These are phyloP conservation scores for Cepaea nemoralis DNA, from an alignment of 1,140 invertebrate species.

Conservation along the genomic window DNA sequence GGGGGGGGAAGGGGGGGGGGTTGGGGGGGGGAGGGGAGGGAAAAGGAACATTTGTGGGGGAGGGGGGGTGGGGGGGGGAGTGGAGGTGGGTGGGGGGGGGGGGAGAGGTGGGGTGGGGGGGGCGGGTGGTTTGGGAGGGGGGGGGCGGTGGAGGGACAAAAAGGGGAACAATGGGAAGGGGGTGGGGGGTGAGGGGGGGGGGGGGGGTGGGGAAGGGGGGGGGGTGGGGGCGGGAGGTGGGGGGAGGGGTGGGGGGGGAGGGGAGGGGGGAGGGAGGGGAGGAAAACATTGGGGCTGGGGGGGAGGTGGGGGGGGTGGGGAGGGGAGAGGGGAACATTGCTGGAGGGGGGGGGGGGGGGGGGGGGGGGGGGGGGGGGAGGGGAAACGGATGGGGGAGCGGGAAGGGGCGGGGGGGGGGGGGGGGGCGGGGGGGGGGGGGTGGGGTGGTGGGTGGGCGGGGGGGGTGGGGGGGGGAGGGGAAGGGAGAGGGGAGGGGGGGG, in stretches of 20 bases:
- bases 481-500: too few species aligned
- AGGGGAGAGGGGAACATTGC: too few species aligned
- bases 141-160: neutral
- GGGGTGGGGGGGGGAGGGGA: too few species aligned
- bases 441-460: too few species aligned
- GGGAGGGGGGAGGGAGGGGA: neutral
- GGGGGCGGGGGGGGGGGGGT: too few species aligned
- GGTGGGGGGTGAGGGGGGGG: neutral
- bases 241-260: neutral
- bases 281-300: neutral
- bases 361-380: too few species aligned
- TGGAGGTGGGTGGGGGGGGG: neutral
- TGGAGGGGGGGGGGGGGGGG: too few species aligned
- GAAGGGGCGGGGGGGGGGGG: too few species aligned
- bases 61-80: neutral
- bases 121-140: neutral
- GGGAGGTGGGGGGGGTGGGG: too few species aligned
- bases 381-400: too few species aligned
- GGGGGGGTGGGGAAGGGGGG: neutral
- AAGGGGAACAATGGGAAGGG: neutral
- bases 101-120: neutral
- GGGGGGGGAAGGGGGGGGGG: too few species aligned
- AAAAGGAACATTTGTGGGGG: too few species aligned
- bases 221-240: neutral
- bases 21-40: neutral